Percentiles rank a stretch among this genome's conserved stretches.
Evolutionary conservation across 1,140 invertebrate species (phyloP).

Genomic region (Neuroterus valhalla): DNA sequence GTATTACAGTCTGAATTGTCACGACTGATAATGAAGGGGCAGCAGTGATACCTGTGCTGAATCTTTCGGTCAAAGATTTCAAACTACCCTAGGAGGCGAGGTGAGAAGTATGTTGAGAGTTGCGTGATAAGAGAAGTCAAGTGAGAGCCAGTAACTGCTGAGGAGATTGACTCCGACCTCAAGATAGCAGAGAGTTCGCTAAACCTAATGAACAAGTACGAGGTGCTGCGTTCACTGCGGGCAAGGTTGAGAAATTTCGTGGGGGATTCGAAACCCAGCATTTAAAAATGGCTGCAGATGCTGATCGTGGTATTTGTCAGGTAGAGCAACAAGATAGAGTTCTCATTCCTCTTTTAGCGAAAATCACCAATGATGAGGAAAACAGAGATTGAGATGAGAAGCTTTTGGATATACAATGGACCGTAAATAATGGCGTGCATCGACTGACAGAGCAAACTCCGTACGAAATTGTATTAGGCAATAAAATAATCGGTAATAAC

Average conservation of each 20-base stretch:
- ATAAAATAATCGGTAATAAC: constrained; percentile 11
- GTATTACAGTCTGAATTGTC: not conserved
- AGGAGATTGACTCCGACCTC: not conserved
- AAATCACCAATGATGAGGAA: too few relatives aligned
- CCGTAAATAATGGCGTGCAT: constrained; percentile 48
- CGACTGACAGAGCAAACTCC: constrained; percentile 35
- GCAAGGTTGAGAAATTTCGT: constrained; percentile 29
- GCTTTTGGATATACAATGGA: constrained; percentile 46
- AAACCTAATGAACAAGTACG: not conserved
- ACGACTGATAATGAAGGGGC: too few relatives aligned
- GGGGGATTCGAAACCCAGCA: constrained; percentile 14
- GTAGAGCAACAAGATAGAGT: too few relatives aligned
- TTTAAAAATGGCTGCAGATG: not conserved
- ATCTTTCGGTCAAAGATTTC: too few relatives aligned
- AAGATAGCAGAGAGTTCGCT: not conserved
- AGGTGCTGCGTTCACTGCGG: constrained; percentile 37
- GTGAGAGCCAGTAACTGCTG: not conserved
- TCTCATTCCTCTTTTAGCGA: too few relatives aligned
- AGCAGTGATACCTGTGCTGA: too few relatives aligned
- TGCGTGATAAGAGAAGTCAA: not conserved
- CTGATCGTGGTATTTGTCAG: too few relatives aligned
- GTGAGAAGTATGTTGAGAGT: too few relatives aligned
- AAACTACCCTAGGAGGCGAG: too few relatives aligned
- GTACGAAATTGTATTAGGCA: constrained; percentile 33
- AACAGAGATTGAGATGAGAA: constrained; percentile 51